A percentile compares a stretch with the other conserved stretches of the same genome.
phyloP scores from a whole-genome alignment of 2,113 vertebrate genomes.

The Agapornis roseicollis region DNA sequence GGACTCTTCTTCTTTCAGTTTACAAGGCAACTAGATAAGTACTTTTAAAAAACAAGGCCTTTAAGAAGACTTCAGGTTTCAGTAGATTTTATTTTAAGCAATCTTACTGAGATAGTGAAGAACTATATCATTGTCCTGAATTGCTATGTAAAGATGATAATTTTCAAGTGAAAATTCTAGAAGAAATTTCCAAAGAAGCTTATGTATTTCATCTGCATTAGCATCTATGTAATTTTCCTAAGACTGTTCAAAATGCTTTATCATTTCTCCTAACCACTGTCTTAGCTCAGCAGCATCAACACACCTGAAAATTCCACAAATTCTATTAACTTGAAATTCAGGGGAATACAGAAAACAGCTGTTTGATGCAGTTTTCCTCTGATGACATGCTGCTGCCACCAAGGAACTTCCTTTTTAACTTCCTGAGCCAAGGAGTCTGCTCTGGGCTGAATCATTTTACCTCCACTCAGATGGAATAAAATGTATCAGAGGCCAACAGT shows the following conservation, averaged over 20 bases:
- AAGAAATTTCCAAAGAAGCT: background rate
- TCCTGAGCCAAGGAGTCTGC: background rate
- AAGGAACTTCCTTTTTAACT: background rate
- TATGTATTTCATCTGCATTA: background rate
- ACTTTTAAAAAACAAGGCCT: background rate
- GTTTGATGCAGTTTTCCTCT: background rate
- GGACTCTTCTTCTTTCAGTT: background rate
- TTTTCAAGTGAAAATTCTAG: background rate
- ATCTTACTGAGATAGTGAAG: background rate
- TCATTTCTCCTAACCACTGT: background rate
- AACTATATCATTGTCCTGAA: background rate
- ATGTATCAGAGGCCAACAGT: background rate
- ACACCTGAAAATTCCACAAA: background rate
- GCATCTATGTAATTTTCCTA: background rate
- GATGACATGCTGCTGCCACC: background rate
- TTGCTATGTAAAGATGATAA: background rate
- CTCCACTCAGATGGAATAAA: background rate
- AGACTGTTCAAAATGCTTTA: background rate
- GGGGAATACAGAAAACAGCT: background rate
- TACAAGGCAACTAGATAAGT: background rate
- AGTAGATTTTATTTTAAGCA: background rate
- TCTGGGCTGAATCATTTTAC: background rate
- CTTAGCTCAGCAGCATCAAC: background rate
- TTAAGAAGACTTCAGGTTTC: background rate
- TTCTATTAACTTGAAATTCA: background rate